Evolutionary conservation across 2,797 vertebrate genomes (phyloP).

Genomic region (Melanotaenia boesemani): DNA sequence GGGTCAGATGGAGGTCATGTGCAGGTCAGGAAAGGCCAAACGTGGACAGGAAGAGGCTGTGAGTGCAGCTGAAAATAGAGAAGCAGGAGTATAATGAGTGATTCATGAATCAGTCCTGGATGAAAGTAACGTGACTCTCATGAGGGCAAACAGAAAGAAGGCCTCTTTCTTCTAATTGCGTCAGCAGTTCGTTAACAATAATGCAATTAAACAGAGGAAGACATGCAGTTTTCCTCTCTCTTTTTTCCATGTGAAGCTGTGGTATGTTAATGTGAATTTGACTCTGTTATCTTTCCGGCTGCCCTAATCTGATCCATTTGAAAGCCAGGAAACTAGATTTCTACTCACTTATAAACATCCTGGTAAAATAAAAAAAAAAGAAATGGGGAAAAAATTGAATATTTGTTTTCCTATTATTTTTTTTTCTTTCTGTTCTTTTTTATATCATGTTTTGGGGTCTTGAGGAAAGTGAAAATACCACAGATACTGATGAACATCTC

Average conservation of each 20-base stretch:
- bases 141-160: conserved; percentile 44
- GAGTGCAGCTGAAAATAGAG: conserved; percentile 31
- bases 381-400: too few species aligned
- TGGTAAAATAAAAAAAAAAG: conserved; percentile 12
- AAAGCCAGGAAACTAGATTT: conserved; percentile 61
- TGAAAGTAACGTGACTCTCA: conserved; percentile 48
- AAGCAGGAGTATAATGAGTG: conserved; percentile 25
- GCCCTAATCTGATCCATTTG: conserved; percentile 63
- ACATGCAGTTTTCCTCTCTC: conserved; percentile 3
- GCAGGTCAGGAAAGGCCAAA: not conserved
- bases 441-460: too few species aligned
- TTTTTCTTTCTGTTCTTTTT: too few species aligned
- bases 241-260: conserved; percentile 47
- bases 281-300: conserved; percentile 63
- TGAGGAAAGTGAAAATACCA: too few species aligned
- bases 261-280: conserved; percentile 63
- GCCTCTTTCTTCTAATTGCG: conserved; percentile 76
- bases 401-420: too few species aligned
- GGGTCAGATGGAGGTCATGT: conserved; percentile 23
- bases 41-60: conserved; percentile 17
- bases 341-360: conserved; percentile 36
- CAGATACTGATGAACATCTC: too few species aligned
- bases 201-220: conserved; percentile 67
- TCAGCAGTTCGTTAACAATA: conserved; percentile 75
- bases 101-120: conserved; percentile 30